Percentiles rank a stretch among this genome's conserved stretches.
phyloP scores from a whole-genome alignment of 2,888 invertebrate species.

The Synanthedon myopaeformis region DNA sequence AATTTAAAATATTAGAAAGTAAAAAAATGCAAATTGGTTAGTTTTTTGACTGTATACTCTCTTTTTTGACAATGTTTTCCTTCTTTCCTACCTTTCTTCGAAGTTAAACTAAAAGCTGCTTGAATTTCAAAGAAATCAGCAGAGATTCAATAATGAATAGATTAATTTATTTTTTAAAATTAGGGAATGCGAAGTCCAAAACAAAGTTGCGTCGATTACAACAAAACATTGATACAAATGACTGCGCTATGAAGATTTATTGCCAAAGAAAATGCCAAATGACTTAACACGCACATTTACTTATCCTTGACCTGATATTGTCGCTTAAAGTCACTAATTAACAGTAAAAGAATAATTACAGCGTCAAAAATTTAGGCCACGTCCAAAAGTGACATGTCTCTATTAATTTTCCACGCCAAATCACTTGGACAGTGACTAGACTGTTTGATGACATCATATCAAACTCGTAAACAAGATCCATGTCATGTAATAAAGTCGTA shows the following conservation, averaged over 20 bases:
- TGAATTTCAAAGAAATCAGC: too few relatives aligned
- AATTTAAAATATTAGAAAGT: too few relatives aligned
- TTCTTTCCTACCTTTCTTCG: too few relatives aligned
- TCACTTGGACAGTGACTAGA: neutral
- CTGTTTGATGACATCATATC: neutral
- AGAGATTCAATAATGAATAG: too few relatives aligned
- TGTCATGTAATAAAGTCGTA: neutral
- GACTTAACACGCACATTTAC: neutral
- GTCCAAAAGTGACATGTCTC: conserved; percentile 14
- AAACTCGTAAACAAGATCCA: neutral
- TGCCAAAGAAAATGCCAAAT: neutral
- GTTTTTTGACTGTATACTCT: too few relatives aligned
- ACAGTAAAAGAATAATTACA: conserved; percentile 13
- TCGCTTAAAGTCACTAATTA: conserved; percentile 12
- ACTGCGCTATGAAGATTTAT: neutral
- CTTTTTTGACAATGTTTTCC: too few relatives aligned
- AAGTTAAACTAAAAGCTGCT: too few relatives aligned
- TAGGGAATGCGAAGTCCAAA: neutral
- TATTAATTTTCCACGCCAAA: conserved; percentile 8
- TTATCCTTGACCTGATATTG: conserved; percentile 17
- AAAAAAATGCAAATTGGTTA: too few relatives aligned
- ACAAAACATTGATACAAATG: neutral
- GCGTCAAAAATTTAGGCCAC: conserved; percentile 12
- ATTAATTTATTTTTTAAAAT: too few relatives aligned
- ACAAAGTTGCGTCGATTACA: neutral